Evolutionary conservation across 2,113 vertebrate species (phyloP).

Genomic region (Oostethus manadensis): DNA sequence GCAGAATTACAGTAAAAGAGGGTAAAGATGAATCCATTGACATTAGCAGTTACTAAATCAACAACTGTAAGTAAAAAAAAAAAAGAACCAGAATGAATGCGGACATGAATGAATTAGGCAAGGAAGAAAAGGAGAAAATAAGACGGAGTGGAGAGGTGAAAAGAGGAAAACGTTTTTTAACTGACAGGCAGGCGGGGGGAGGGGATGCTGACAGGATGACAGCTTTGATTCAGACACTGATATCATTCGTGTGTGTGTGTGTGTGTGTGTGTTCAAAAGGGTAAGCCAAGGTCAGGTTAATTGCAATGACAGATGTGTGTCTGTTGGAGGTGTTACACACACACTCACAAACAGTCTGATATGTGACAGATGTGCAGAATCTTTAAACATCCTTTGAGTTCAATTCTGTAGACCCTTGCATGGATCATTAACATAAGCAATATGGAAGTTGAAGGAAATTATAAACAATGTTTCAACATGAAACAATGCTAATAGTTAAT

Average conservation of each 20-base stretch:
- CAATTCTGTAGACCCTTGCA: not conserved
- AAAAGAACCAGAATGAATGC: too few species aligned
- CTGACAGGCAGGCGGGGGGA: conserved; percentile 53
- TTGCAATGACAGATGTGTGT: conserved; percentile 61
- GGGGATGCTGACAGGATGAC: conserved; percentile 63
- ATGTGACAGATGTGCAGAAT: conserved; percentile 31
- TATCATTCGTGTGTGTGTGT: conserved; percentile 25
- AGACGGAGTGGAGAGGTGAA: conserved; percentile 41
- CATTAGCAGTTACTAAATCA: too few species aligned
- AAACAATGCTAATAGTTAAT: too few species aligned
- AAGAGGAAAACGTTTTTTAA: conserved; percentile 59
- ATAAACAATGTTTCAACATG: too few species aligned
- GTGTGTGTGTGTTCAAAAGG: conserved; percentile 42
- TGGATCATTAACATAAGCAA: too few species aligned
- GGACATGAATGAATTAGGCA: not conserved
- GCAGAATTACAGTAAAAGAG: too few species aligned
- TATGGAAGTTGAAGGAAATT: too few species aligned
- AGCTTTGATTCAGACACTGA: conserved; percentile 68
- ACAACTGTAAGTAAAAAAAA: too few species aligned
- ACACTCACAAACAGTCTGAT: conserved; percentile 24
- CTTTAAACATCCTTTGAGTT: conserved; percentile 13
- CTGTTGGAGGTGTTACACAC: conserved; percentile 30
- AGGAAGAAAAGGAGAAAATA: conserved; percentile 30
- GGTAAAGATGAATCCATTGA: too few species aligned
- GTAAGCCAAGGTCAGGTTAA: conserved; percentile 68